Evolutionary conservation across 2,888 invertebrate species (phyloP).

Genomic region (Nebria brevicollis): DNA sequence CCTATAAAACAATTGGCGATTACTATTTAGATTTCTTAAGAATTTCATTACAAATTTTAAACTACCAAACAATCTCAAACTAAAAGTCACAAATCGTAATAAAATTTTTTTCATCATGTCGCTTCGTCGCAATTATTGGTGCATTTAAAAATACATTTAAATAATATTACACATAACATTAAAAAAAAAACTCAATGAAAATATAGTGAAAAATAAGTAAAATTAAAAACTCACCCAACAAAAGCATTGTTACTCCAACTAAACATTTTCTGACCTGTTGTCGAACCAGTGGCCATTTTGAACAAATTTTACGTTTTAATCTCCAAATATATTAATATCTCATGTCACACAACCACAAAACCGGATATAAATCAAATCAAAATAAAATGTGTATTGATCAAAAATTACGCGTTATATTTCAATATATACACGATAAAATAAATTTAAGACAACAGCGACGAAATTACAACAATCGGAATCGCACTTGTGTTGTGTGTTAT

Average conservation of each 20-base stretch:
- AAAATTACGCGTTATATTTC: constrained; percentile 9
- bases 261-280: constrained; percentile 52
- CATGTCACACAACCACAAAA: constrained; percentile 27
- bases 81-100: no score
- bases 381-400: not conserved
- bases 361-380: not conserved
- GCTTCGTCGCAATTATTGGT: no score
- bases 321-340: constrained; percentile 26
- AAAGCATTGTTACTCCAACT: constrained; percentile 55
- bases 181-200: not conserved
- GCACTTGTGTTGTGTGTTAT: not conserved
- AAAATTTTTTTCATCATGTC: no score
- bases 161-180: not conserved
- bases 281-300: constrained; percentile 39
- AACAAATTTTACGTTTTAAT: constrained; percentile 8
- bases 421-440: constrained; percentile 30
- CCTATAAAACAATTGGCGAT: no score
- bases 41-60: no score
- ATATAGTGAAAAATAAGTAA: constrained; percentile 17
- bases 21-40: no score
- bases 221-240: constrained; percentile 52
- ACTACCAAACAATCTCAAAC: no score
- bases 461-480: not conserved
- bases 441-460: not conserved
- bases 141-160: no score